phyloP scores from a whole-genome alignment of 1,140 invertebrate species.

The Drosophila melanica region DNA sequence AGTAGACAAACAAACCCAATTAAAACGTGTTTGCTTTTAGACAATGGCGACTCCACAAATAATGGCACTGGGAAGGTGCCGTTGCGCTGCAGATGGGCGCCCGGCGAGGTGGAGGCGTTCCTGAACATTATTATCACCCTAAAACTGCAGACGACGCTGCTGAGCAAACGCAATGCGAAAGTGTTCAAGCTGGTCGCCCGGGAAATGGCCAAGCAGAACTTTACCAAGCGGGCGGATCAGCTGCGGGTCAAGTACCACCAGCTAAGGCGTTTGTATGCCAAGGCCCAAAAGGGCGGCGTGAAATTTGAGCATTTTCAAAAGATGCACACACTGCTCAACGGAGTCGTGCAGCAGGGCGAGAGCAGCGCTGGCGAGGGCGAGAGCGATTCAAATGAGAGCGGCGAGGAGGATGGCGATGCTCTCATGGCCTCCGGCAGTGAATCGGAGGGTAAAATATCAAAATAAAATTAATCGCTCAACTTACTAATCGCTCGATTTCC shows the following conservation, averaged over 20 bases:
- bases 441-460: conserved; percentile 40
- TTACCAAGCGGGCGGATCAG: conserved; percentile 47
- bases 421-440: conserved; percentile 37
- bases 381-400: conserved; percentile 25
- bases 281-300: conserved; percentile 24
- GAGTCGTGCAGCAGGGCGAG: conserved; percentile 4
- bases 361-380: conserved; percentile 39
- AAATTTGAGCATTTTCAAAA: conserved; percentile 40
- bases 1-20: not conserved
- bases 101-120: conserved; percentile 47
- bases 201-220: conserved; percentile 46
- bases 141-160: conserved; percentile 47
- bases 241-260: conserved; percentile 52
- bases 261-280: conserved; percentile 41
- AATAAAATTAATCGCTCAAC: too few species aligned
- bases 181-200: conserved; percentile 49
- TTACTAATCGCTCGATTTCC: not conserved
- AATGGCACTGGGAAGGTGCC: not conserved
- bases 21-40: not conserved
- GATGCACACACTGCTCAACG: conserved; percentile 34
- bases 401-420: conserved; percentile 43
- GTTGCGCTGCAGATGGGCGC: conserved; percentile 34
- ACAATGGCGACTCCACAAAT: not conserved
- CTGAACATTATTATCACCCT: conserved; percentile 32
- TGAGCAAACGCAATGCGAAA: conserved; percentile 46